These are phyloP conservation scores for Lipophrys pholis DNA, from an alignment of 2,113 vertebrate genomes.

Conservation along the genomic window DNA sequence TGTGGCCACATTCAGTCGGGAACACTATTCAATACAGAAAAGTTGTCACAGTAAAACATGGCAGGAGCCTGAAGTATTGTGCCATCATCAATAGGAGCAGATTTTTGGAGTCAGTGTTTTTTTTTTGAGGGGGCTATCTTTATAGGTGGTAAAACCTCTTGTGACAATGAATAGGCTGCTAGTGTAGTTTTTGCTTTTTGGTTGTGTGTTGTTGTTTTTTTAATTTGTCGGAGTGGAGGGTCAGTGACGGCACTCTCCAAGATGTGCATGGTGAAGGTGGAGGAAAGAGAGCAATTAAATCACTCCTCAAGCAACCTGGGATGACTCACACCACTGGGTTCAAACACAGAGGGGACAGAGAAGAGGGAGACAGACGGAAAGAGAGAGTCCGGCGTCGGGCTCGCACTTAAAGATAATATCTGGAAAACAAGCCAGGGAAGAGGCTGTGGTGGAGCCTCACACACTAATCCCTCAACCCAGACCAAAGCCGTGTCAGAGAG, in stretches of 20 bases:
- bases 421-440: slow-evolving; percentile 65
- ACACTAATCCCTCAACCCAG: slow-evolving; percentile 63
- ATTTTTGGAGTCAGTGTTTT: slow-evolving; percentile 43
- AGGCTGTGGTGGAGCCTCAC: slow-evolving; percentile 54
- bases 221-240: slow-evolving; percentile 29
- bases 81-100: slow-evolving; percentile 29
- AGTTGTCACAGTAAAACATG: slow-evolving; percentile 48
- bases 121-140: slow-evolving; percentile 23
- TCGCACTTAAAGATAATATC: slow-evolving; percentile 73
- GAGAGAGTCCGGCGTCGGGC: slow-evolving; percentile 38
- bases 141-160: slow-evolving; percentile 49
- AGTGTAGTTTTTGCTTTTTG: neutral
- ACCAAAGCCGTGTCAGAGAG: slow-evolving; percentile 58
- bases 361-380: slow-evolving; percentile 28
- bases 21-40: slow-evolving; percentile 37
- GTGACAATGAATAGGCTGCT: slow-evolving; percentile 47
- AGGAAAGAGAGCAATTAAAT: slow-evolving; percentile 75
- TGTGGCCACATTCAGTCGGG: slow-evolving; percentile 45
- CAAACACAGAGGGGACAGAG: slow-evolving; percentile 51
- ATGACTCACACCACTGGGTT: slow-evolving; percentile 75
- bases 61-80: slow-evolving; percentile 34
- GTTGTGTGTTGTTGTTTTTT: slow-evolving; percentile 1
- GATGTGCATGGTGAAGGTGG: slow-evolving; percentile 50
- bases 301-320: slow-evolving; percentile 65
- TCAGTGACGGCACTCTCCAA: slow-evolving; percentile 56